A percentile compares a stretch with the other conserved stretches of the same genome.
Conservation (phyloP, 2,113 vertebrate species). For the Amphiprion percula region DNA sequence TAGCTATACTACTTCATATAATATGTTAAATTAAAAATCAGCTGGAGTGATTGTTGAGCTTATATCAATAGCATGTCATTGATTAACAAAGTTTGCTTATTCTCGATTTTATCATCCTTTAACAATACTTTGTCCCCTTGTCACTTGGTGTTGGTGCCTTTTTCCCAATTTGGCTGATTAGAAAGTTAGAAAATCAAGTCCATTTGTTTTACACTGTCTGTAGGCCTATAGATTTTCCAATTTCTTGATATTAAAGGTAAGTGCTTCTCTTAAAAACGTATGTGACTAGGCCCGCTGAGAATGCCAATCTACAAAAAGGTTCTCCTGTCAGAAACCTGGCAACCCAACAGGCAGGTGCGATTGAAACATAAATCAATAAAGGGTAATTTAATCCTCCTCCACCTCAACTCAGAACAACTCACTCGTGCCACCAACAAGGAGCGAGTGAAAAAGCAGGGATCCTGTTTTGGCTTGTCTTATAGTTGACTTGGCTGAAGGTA, state of each 20-base stretch:
- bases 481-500: not conserved
- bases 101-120: too few relatives aligned
- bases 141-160: too few relatives aligned
- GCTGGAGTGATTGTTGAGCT: too few relatives aligned
- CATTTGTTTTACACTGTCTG: not conserved
- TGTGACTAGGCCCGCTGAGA: not conserved
- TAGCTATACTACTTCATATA: not conserved
- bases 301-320: constrained; percentile 17
- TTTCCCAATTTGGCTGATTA: not conserved
- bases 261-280: constrained; percentile 1
- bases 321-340: constrained; percentile 28
- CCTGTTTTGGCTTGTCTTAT: not conserved
- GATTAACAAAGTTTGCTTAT: too few relatives aligned
- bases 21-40: not conserved
- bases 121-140: too few relatives aligned
- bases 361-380: constrained; percentile 31
- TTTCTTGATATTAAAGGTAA: constrained; percentile 12
- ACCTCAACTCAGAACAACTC: not conserved
- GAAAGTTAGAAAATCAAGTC: not conserved
- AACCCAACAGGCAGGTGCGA: constrained; percentile 7
- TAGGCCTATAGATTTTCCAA: constrained; percentile 1
- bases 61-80: too few relatives aligned
- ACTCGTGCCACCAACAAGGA: not conserved
- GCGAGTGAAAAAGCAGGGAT: constrained; percentile 20
- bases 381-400: constrained; percentile 15